Evolutionary conservation across 2,113 vertebrate species (phyloP).

Genomic region (Callocephalon fimbriatum): DNA sequence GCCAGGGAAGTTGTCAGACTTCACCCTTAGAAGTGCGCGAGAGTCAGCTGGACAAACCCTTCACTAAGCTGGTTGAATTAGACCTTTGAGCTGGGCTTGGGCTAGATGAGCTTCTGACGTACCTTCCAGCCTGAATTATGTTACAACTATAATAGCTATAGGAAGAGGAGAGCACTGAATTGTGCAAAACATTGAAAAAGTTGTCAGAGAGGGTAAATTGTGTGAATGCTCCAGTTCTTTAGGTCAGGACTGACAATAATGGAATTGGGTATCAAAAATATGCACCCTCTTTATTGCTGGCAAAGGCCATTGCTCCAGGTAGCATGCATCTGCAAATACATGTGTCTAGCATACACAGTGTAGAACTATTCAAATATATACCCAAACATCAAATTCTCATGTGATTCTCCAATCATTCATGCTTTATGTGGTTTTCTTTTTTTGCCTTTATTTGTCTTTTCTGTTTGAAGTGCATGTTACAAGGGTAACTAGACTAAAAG

Average conservation of each 20-base stretch:
- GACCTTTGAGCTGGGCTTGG: neutral
- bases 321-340: neutral
- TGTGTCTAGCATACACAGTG: neutral
- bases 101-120: neutral
- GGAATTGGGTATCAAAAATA: neutral
- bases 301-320: neutral
- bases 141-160: neutral
- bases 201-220: neutral
- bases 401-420: neutral
- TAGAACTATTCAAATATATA: neutral
- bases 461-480: neutral
- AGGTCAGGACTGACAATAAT: neutral
- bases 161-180: neutral
- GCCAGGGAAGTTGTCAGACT: neutral
- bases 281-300: neutral
- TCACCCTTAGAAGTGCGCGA: neutral
- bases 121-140: neutral
- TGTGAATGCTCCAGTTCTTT: neutral
- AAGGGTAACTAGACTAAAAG: neutral
- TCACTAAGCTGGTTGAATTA: neutral
- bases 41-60: neutral
- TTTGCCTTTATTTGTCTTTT: neutral
- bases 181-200: neutral
- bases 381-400: neutral
- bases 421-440: neutral